Evolutionary conservation across 2,888 invertebrate genomes (phyloP), one percentile per base, ranked within the genome.

Genomic region (Hyppa rectilinea): DNA sequence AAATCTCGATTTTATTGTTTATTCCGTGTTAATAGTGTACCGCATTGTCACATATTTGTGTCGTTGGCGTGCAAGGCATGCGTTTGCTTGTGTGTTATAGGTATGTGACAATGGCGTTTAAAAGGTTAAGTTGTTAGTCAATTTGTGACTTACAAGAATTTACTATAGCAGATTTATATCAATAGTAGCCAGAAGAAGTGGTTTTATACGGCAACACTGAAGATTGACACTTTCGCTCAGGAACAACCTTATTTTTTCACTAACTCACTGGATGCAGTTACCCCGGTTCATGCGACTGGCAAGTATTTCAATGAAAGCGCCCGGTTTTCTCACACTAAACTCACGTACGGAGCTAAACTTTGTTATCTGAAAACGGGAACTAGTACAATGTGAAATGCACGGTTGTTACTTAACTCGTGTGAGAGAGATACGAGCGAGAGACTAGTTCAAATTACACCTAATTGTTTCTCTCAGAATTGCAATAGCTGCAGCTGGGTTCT

Each of bases 351-450:
- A 23, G 20, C 20, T 40, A n/a, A 40, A 40, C 2, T 59, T 49
- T 34, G n/a, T 26, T 20, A 26, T 12, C n/a, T 40, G n/a, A n/a
- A 23, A n/a, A 40, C 26, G 34, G 26, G 40, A 40, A 70, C n/a
- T 49, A 40, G 29, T 17, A 49, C 9, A 47, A 17, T 4, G 9
- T n/a, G 9, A n/a, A 5, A 4, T 31, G 38, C 4, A 17, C 58
- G 70, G 40, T 26, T 70, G 49, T 49, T 70, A 34, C 47, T 34
- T 4, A 0, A 29, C 26, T 40, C 17, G 12, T 31, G 12, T 34
- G 9, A 38, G 40, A 23, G 9, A 69, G 47, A 26, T 26, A 26
- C 2, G n/a, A n/a, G n/a, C n/a, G n/a, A n/a, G n/a, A n/a, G n/a
- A n/a, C n/a, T n/a, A 56, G 31, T 31, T 45, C 40, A 3, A 49